Evolutionary conservation across 2,888 invertebrate genomes (phyloP).

Genomic region (Drosophila rubida): DNA sequence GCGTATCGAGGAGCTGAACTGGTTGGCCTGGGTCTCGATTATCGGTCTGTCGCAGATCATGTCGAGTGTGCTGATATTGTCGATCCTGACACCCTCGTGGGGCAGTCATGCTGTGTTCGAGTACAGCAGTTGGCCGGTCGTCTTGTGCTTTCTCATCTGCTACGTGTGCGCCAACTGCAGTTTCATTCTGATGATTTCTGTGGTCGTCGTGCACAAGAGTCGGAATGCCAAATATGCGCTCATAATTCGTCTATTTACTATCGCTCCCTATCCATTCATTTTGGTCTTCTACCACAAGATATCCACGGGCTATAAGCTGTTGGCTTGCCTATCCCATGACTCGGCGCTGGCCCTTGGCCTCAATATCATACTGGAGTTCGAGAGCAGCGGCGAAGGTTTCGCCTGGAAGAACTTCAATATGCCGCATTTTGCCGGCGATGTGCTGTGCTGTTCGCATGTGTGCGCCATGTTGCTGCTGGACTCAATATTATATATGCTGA

Average conservation of each 20-base stretch:
- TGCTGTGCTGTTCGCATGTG: conserved; percentile 5
- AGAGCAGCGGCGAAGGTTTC: conserved; percentile 25
- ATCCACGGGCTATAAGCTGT: conserved; percentile 1
- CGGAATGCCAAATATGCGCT: conserved; percentile 8
- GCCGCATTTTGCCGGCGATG: conserved; percentile 19
- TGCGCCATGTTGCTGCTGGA: conserved; percentile 23
- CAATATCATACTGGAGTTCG: conserved; percentile 26
- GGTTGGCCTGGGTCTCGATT: conserved; percentile 25
- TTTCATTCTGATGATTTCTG: conserved; percentile 21
- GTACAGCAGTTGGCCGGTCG: conserved; percentile 9
- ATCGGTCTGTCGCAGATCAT: conserved; percentile 15
- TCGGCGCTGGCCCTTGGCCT: conserved; percentile 21
- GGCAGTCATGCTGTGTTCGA: conserved; percentile 6
- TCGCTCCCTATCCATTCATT: conserved; percentile 18
- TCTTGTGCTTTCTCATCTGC: conserved; percentile 2
- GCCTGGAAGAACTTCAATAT: neutral
- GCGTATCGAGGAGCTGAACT: conserved; percentile 22
- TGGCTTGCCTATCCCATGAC: conserved; percentile 27
- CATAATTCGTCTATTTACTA: conserved; percentile 11
- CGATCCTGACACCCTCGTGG: conserved; percentile 6
- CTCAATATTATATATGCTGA: conserved; percentile 14
- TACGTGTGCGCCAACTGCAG: conserved; percentile 23
- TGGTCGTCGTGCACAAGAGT: neutral
- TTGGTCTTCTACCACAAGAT: conserved; percentile 1
- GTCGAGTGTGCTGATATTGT: neutral